phyloP scores from a whole-genome alignment of 2,888 invertebrate species.

The Balanococcus diminutus region DNA sequence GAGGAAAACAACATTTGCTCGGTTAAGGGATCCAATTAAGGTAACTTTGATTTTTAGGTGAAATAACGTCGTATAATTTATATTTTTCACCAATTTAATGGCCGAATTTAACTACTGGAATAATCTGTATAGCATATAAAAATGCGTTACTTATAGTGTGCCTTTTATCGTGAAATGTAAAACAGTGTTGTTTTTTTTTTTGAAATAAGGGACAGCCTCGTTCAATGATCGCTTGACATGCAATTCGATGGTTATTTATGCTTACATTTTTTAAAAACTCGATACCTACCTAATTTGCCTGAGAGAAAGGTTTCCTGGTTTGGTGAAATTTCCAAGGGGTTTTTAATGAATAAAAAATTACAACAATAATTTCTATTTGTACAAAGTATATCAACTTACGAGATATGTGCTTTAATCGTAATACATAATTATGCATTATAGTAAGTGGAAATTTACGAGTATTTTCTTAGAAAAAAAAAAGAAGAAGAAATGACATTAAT shows the following conservation, averaged over 20 bases:
- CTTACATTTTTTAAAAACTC: slow-evolving; percentile 4
- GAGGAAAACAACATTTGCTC: neutral
- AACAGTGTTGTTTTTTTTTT: neutral
- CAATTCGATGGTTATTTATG: neutral
- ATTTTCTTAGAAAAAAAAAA: neutral
- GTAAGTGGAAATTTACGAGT: slow-evolving; percentile 33
- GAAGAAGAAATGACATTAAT: neutral
- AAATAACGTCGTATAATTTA: slow-evolving; percentile 41
- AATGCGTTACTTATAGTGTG: neutral
- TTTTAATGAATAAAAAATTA: neutral
- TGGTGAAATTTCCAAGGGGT: neutral
- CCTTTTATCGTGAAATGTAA: slow-evolving; percentile 9
- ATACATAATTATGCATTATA: slow-evolving; percentile 26
- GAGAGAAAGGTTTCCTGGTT: neutral
- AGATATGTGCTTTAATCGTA: slow-evolving; percentile 14
- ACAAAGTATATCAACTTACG: slow-evolving; percentile 5
- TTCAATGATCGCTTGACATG: slow-evolving; percentile 29
- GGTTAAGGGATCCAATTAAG: neutral
- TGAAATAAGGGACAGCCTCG: neutral
- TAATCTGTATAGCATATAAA: neutral
- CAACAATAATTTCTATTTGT: slow-evolving; percentile 34
- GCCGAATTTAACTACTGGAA: neutral
- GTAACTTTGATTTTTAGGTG: slow-evolving; percentile 28
- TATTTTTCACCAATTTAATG: slow-evolving; percentile 27
- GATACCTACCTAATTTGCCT: neutral